Conservation (phyloP, 2,888 invertebrate genomes). For the Lamellibrachia satsuma region DNA sequence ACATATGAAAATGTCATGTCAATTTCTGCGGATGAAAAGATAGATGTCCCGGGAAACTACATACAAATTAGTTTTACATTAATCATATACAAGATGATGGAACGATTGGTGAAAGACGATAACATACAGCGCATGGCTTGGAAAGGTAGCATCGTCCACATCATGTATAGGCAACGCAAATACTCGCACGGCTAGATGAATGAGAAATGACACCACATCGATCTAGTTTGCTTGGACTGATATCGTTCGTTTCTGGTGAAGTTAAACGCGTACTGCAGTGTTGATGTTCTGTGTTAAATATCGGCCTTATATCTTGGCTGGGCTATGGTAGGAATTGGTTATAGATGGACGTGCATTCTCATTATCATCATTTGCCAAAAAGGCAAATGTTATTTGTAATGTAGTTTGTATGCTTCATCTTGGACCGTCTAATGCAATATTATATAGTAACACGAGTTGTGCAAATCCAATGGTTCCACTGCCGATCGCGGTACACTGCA, state of each 20-base stretch:
- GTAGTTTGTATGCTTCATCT: background rate
- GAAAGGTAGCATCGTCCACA: background rate
- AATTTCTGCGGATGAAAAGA: background rate
- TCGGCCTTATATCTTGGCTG: background rate
- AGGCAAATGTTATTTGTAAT: background rate
- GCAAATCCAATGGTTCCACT: background rate
- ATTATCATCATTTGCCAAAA: background rate
- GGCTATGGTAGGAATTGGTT: background rate
- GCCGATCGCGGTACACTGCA: background rate
- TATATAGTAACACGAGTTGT: background rate
- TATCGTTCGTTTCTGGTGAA: background rate
- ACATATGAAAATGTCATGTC: background rate
- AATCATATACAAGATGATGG: background rate
- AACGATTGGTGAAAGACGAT: too few species aligned
- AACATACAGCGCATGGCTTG: too few species aligned
- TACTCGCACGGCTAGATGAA: background rate
- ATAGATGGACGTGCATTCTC: background rate
- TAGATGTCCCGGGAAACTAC: background rate
- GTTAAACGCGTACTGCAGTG: background rate
- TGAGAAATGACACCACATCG: background rate
- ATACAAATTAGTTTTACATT: background rate
- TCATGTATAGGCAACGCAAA: background rate
- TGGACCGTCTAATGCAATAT: background rate
- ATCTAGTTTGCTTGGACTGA: background rate
- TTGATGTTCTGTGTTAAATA: background rate